phyloP scores from a whole-genome alignment of 2,888 invertebrate species.

The Dione juno region DNA sequence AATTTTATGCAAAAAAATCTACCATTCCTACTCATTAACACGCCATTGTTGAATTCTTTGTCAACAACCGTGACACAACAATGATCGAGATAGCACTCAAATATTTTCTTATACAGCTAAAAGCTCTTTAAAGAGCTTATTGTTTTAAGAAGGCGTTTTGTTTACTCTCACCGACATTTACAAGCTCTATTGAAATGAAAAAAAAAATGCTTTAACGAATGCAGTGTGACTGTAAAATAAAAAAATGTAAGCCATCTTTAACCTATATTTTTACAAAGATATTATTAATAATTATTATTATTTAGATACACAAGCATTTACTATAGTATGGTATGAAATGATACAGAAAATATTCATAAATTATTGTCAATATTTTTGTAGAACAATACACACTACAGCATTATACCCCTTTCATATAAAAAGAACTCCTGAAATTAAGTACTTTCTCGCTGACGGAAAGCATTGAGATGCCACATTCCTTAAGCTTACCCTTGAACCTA shows the following conservation, averaged over 20 bases:
- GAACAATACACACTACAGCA: not conserved
- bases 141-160: constrained; percentile 24
- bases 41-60: constrained; percentile 24
- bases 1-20: not conserved
- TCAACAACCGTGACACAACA: constrained; percentile 30
- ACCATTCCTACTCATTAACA: constrained; percentile 14
- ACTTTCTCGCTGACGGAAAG: not conserved
- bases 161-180: constrained; percentile 38
- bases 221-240: constrained; percentile 2
- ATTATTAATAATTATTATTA: not conserved
- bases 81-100: constrained; percentile 36
- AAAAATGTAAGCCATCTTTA: not conserved
- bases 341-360: not conserved
- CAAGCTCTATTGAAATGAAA: constrained; percentile 34
- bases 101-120: constrained; percentile 35
- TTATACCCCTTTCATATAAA: not conserved
- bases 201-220: constrained; percentile 9
- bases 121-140: constrained; percentile 35
- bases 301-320: not conserved
- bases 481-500: constrained; percentile 17
- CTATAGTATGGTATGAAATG: not conserved
- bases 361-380: not conserved
- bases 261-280: not conserved
- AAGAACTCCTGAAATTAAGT: constrained; percentile 2
- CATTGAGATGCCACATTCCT: constrained; percentile 12